Percentiles rank a stretch among this genome's conserved stretches.
These are phyloP conservation scores for Cynoglossus semilaevis DNA, from an alignment of 2,113 vertebrate genomes.

Conservation along the genomic window DNA sequence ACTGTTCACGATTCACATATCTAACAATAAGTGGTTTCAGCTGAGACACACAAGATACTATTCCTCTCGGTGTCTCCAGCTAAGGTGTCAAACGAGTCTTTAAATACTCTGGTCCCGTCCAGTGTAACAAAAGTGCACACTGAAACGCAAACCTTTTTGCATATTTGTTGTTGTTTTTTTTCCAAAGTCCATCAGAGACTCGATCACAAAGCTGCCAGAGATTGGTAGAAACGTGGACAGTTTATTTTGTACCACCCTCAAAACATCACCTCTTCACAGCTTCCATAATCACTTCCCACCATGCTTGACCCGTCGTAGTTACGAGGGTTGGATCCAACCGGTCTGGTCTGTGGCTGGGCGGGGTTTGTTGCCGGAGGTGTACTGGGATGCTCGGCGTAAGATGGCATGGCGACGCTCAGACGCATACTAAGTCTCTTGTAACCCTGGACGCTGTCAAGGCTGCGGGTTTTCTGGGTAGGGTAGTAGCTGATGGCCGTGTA, in stretches of 20 bases:
- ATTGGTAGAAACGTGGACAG: not conserved
- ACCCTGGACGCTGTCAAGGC: slow-evolving; percentile 74
- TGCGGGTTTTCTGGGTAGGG: slow-evolving; percentile 80
- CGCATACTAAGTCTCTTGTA: slow-evolving; percentile 90
- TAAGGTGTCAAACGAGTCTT: slow-evolving; percentile 3
- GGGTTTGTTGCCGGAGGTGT: slow-evolving; percentile 38
- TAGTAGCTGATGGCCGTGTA: slow-evolving; percentile 96
- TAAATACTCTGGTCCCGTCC: slow-evolving; percentile 1
- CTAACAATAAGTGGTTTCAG: not conserved
- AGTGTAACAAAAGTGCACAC: not conserved
- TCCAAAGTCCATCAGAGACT: not conserved
- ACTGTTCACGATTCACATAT: slow-evolving; percentile 21
- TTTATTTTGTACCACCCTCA: slow-evolving; percentile 47
- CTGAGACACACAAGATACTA: not conserved
- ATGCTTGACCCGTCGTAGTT: slow-evolving; percentile 84
- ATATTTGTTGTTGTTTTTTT: no score
- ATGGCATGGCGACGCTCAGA: slow-evolving; percentile 89
- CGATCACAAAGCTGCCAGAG: slow-evolving; percentile 24
- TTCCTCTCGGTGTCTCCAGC: not conserved
- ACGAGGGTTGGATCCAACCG: slow-evolving; percentile 55
- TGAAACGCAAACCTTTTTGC: no score
- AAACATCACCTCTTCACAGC: slow-evolving; percentile 98
- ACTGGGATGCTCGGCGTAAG: slow-evolving; percentile 79
- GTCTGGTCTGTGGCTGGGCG: slow-evolving; percentile 64
- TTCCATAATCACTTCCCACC: slow-evolving; percentile 95